Base-by-base conservation (phyloP, 1,140 invertebrate species). In the Euura saliciscinereae region DNA sequence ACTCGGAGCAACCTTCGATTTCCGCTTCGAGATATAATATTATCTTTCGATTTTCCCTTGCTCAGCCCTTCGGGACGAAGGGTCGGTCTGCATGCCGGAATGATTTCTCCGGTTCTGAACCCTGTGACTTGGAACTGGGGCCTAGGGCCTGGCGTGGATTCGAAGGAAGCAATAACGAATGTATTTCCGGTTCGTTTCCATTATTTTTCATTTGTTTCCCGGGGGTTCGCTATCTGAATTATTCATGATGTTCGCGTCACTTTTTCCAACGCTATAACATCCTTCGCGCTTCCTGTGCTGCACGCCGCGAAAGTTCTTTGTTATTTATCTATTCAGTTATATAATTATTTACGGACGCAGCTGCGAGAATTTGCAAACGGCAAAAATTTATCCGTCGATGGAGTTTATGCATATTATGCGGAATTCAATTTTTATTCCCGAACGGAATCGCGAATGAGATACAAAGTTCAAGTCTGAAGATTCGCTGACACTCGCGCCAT, bases 141-240 rank as follows among this genome's bases (percentile, higher is more conserved):
- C 51, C 8, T 11, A 59, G 51, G 13, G 51, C 51, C 13, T 6
- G 51, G 51, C 51, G 13, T 11, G 51, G 51, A 59, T 59, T 28
- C 43, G n/a, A 69, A 69, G 64, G 44, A 71, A 75, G 75, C 79
- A 79, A 82, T 80, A 76, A 77, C 72, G 44, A 82, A 79, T 78
- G 77, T 83, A 84, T 82, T 81, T 80, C 74, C 74, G 73, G 77
- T 80, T 75, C 78, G 76, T 75, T 78, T 84, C 81, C 78, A 83
- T 84, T 84, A 83, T 80, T 82, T 84, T 83, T 81, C 82, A 83
- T 84, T 83, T 80, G 80, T 81, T 81, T 80, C 79, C 68, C 72
- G 71, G 66, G 43, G 67, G 69, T 69, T 71, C 75, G 73, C 68
- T 65, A 42, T 43, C 71, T 84, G 80, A 82, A 84, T 84, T 80